Conservation (phyloP, 2,797 vertebrate genomes). For the Gallinago nigripennis region DNA sequence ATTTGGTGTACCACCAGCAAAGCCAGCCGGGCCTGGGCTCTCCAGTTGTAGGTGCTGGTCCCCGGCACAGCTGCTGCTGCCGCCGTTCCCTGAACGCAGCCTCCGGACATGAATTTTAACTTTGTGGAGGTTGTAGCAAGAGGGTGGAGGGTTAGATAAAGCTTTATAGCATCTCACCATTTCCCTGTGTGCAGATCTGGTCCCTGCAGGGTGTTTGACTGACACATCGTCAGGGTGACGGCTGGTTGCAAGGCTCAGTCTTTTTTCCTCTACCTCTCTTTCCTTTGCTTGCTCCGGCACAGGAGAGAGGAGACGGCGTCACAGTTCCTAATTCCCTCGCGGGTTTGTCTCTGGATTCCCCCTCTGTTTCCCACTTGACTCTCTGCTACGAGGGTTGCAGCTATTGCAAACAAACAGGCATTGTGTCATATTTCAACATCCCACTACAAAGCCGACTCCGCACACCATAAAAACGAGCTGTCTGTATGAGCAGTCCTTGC, state of each 20-base stretch:
- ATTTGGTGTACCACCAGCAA: conserved; percentile 62
- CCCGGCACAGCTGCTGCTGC: conserved; percentile 73
- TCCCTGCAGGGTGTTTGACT: conserved; percentile 81
- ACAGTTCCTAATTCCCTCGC: conserved; percentile 58
- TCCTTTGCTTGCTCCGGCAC: conserved; percentile 64
- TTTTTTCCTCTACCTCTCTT: conserved; percentile 66
- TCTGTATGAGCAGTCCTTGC: conserved; percentile 12
- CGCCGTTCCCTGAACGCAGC: conserved; percentile 72
- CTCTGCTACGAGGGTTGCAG: conserved; percentile 43
- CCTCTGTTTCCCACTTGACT: conserved; percentile 57
- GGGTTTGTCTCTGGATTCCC: conserved; percentile 60
- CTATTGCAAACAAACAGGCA: conserved; percentile 76
- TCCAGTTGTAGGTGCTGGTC: conserved; percentile 65
- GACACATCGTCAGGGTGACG: conserved; percentile 82
- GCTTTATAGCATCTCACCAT: conserved; percentile 91
- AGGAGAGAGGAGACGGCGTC: conserved; percentile 63
- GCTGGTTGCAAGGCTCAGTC: conserved; percentile 61
- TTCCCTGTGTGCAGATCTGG: conserved; percentile 80
- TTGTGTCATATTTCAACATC: conserved; percentile 60
- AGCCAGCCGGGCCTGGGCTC: conserved; percentile 61
- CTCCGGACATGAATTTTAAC: conserved; percentile 84
- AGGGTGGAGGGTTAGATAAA: conserved; percentile 76
- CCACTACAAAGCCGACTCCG: conserved; percentile 29
- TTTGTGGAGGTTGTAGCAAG: conserved; percentile 84
- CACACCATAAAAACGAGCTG: background rate